A percentile compares a stretch with the other conserved stretches of the same genome.
These are phyloP conservation scores for Hystrix brachyura DNA, from an alignment of 2,113 vertebrate species.

Conservation along the genomic window DNA sequence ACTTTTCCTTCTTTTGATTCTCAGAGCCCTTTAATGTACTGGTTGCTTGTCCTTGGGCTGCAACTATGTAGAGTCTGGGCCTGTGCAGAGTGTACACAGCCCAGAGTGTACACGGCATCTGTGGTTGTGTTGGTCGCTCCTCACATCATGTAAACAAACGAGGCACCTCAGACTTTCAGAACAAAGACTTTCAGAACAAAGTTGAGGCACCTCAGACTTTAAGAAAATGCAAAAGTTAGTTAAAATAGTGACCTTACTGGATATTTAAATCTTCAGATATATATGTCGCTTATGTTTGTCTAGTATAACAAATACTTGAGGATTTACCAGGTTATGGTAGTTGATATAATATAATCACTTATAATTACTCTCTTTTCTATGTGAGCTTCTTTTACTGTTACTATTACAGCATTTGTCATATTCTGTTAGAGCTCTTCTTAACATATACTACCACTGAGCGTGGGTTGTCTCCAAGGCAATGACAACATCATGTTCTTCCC, in stretches of 20 bases:
- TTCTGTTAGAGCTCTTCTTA: neutral
- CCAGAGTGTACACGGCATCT: neutral
- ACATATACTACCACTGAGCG: neutral
- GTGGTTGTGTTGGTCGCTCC: neutral
- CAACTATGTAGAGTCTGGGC: neutral
- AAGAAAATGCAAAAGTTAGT: neutral
- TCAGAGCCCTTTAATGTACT: neutral
- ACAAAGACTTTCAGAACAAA: neutral
- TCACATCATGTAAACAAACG: neutral
- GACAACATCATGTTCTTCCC: neutral
- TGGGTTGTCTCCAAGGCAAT: neutral
- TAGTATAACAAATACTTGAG: neutral
- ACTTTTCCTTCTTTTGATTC: slow-evolving; percentile 27
- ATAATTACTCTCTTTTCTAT: neutral
- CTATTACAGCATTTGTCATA: neutral
- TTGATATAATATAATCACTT: neutral
- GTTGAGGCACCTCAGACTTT: neutral
- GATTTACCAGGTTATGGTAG: neutral
- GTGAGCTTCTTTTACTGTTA: neutral
- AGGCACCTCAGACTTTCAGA: neutral
- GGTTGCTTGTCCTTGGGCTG: neutral
- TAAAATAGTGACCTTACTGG: neutral
- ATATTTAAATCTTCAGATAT: neutral
- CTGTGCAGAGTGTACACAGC: neutral
- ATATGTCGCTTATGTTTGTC: neutral